Evolutionary conservation across 2,888 invertebrate genomes (phyloP), one percentile per base, ranked within the genome.

Genomic region (Nipponacmea schrenckii): DNA sequence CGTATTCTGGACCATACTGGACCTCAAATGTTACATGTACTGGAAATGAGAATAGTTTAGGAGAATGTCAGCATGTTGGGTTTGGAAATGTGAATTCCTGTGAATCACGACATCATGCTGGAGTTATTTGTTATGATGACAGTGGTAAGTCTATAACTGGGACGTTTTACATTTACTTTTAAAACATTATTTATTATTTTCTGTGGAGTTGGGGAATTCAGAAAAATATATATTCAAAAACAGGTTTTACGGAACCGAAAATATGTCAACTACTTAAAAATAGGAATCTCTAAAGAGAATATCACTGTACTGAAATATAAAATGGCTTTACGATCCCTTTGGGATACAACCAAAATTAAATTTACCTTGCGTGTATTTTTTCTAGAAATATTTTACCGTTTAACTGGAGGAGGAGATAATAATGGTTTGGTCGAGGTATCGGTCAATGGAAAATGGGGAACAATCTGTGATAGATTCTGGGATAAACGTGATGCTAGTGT

Each of bases 381-480:
- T 39, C 63, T 69, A 70, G 84, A 79, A 27, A 66, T 81, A 20
- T 76, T 74, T 12, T 83, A 80, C 71, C 79, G 81, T 46, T 73
- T 84, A 62, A 72, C 70, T 62, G 83, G 80, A 14, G 82, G 80
- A 4, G 73, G 77, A 48, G 70, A 73, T 44, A 73, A 80, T 3
- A 79, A 79, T 64, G 85, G 85, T 17, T 74, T 83, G 1, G 89
- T 94, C 8, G 93, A 94, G 90, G 92, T 94, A 8, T 92, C 92
- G 87, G 91, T 93, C 92, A 86, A 89, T 73, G 93, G 92, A 0
- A 90, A 91, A 75, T 93, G 93, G 92, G 94, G 94, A 0, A 92
- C 92, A 73, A 91, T 94, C 10, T 94, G 94, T 85, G 94, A 94
- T 83, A 93, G 93, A 79, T 91, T 92, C 79, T 94, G 94, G 84